Evolutionary conservation across 1,140 invertebrate genomes (phyloP).

Genomic region (Drosophila tani): DNA sequence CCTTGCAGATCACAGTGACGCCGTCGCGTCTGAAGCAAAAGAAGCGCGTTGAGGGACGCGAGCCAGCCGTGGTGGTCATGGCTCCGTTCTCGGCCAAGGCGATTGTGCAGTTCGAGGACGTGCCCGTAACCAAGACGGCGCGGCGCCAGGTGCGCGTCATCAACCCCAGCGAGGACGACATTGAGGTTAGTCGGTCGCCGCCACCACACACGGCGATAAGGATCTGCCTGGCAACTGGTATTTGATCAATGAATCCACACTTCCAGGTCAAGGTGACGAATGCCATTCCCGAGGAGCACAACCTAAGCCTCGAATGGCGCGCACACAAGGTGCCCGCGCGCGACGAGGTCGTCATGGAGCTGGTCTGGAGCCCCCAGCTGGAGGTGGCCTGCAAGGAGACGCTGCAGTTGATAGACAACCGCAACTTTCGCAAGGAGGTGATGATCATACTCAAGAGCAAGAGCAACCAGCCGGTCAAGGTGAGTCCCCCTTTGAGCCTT

Average conservation of each 20-base stretch:
- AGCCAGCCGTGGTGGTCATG: slow-evolving; percentile 85
- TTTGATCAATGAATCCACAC: slow-evolving; percentile 56
- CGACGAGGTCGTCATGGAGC: slow-evolving; percentile 85
- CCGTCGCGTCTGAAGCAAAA: slow-evolving; percentile 74
- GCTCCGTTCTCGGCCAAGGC: slow-evolving; percentile 88
- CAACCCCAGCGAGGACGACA: slow-evolving; percentile 86
- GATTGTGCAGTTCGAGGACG: slow-evolving; percentile 88
- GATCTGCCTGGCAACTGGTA: slow-evolving; percentile 63
- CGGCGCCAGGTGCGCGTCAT: slow-evolving; percentile 86
- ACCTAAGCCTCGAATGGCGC: slow-evolving; percentile 86
- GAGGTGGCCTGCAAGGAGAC: slow-evolving; percentile 87
- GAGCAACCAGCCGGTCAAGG: slow-evolving; percentile 65
- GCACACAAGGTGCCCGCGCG: slow-evolving; percentile 85
- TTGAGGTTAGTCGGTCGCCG: slow-evolving; percentile 85
- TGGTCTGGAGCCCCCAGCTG: slow-evolving; percentile 88
- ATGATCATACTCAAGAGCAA: slow-evolving; percentile 87
- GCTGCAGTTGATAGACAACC: slow-evolving; percentile 87
- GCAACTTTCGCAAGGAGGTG: slow-evolving; percentile 89
- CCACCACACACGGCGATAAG: slow-evolving; percentile 8
- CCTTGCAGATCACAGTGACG: slow-evolving; percentile 66
- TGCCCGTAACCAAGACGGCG: slow-evolving; percentile 86
- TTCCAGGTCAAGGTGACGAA: slow-evolving; percentile 87
- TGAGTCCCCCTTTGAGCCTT: slow-evolving; percentile 12
- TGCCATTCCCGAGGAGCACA: slow-evolving; percentile 86
- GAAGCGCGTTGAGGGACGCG: slow-evolving; percentile 65